phyloP scores from a whole-genome alignment of 2,888 invertebrate genomes.

The Bruchidius siliquastri region DNA sequence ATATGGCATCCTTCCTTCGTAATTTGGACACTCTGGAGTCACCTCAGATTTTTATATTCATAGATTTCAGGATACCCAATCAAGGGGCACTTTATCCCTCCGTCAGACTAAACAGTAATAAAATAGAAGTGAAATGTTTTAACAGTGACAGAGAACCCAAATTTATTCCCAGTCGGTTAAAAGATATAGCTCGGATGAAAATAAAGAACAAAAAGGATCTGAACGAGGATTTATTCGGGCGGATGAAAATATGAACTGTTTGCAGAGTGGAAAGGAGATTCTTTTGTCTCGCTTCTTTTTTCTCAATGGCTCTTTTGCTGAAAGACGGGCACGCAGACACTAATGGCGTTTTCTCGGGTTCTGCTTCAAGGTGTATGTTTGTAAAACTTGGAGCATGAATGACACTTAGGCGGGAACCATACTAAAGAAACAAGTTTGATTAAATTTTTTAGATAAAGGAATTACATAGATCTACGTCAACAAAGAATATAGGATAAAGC shows the following conservation, averaged over 20 bases:
- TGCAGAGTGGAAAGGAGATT: not conserved
- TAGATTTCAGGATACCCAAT: not conserved
- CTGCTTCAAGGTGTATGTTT: not conserved
- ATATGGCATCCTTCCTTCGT: no score
- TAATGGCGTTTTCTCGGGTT: not conserved
- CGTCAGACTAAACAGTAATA: not conserved
- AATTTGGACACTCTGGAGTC: no score
- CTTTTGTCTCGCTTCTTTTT: not conserved
- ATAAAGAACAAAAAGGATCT: not conserved
- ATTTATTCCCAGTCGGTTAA: not conserved
- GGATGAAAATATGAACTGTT: not conserved
- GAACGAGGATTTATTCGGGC: not conserved
- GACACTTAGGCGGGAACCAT: not conserved
- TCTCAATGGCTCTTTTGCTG: not conserved
- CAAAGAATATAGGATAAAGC: no score
- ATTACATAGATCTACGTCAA: no score
- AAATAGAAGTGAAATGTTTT: not conserved
- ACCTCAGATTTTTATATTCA: no score
- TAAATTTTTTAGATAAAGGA: no score
- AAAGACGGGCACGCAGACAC: not conserved
- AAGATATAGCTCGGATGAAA: not conserved
- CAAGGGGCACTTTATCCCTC: not conserved
- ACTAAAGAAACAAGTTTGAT: no score
- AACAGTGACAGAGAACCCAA: not conserved
- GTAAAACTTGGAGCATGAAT: not conserved